Evolutionary conservation across 2,113 vertebrate genomes (phyloP).

Genomic region (Semicossyphus pulcher): DNA sequence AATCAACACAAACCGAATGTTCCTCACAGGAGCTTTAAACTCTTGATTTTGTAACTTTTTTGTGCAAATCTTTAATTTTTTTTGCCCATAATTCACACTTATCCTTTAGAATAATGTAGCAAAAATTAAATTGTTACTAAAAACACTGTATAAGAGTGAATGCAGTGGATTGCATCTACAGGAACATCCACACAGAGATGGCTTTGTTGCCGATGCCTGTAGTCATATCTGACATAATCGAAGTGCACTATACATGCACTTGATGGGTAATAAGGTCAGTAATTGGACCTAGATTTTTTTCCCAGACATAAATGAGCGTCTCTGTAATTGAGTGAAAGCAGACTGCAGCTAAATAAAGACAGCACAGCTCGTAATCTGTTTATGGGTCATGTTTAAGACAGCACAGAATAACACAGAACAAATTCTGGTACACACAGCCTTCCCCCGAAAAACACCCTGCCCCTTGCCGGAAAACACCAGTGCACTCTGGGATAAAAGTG

Average conservation of each 20-base stretch:
- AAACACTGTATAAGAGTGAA: not conserved
- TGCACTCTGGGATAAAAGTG: constrained; percentile 53
- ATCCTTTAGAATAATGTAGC: no score
- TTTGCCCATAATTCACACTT: no score
- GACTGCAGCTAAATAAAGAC: constrained; percentile 50
- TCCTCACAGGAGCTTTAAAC: no score
- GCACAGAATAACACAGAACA: constrained; percentile 69
- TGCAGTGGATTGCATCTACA: not conserved
- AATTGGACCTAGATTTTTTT: constrained; percentile 2
- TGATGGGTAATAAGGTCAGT: not conserved
- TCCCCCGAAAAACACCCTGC: constrained; percentile 45
- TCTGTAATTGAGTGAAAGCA: constrained; percentile 15
- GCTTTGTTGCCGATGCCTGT: not conserved
- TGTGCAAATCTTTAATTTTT: not conserved
- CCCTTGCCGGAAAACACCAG: constrained; percentile 39
- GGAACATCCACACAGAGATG: not conserved
- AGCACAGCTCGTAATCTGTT: constrained; percentile 52
- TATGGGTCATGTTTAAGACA: constrained; percentile 75
- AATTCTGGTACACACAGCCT: constrained; percentile 59
- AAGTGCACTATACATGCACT: not conserved
- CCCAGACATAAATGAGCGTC: constrained; percentile 10
- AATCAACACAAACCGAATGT: no score
- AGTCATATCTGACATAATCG: not conserved
- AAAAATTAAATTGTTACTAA: no score
- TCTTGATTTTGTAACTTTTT: not conserved